Evolutionary conservation across 1,140 invertebrate genomes (phyloP), one percentile per base, ranked within the genome.

Genomic region (Saxidomus purpurata): DNA sequence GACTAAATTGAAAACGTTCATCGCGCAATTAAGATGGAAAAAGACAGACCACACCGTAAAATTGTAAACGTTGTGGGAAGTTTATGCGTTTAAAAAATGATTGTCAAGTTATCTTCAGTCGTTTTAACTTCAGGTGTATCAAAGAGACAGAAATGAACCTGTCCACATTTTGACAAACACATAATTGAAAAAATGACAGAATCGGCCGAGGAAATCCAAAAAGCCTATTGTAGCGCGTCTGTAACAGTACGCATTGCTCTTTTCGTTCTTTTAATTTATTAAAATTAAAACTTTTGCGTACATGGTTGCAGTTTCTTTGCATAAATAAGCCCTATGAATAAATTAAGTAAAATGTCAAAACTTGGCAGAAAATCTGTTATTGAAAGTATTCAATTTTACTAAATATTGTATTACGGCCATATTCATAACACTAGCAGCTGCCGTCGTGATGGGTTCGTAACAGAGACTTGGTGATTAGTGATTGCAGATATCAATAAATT

Each of bases 1-100:
- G 38, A 52, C 43, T 77, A 34, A 87, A 87, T 63, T 87, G 84
- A 87, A 87, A 79, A 38, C 71, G 36, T 76, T 77, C 74, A 87
- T 79, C 38, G 84, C 34, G 28, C 71, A 87, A 87, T 87, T 87
- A 87, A 86, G 52, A 87, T 47, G 8, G 82, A 28, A 40, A 87
- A 38, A 31, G 6, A 22, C 17, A 28, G 82, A 84, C 82, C 82
- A 84, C 82, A 84, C 82, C 25, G 82, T 67, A 59, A 59, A 83
- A n/a, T n/a, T 63, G 80, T 28, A 47, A 77, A 38, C 22, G 25
- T 11, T 55, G 25, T 59, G 47, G 52, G 34, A 77, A 55, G 49
- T 77, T 77, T 34, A 17, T 77, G 43, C n/a, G n/a, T 76, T 38
- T 47, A 77, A 22, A 49, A 38, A 28, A 55, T 28, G 40, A 19